These are phyloP conservation scores for Sinonovacula constricta DNA, from an alignment of 1,140 invertebrate species.

Conservation along the genomic window DNA sequence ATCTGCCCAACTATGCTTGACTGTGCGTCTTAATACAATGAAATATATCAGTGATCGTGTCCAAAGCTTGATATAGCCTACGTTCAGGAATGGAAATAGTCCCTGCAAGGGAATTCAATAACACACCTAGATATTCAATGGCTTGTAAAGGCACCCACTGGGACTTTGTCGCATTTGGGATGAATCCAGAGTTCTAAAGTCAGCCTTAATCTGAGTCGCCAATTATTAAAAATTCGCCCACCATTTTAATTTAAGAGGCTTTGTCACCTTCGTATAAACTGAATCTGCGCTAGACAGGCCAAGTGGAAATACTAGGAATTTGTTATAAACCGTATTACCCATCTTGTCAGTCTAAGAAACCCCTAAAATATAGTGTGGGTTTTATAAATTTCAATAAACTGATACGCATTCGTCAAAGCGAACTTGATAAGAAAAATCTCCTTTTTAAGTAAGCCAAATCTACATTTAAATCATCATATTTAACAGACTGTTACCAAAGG, in stretches of 20 bases:
- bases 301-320: constrained; percentile 29
- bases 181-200: no score
- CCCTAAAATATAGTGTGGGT: constrained; percentile 41
- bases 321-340: background rate
- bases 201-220: no score
- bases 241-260: constrained; percentile 30
- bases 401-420: constrained; percentile 42
- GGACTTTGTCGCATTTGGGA: no score
- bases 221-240: no score
- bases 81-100: no score
- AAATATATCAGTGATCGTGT: no score
- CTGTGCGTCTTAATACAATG: no score
- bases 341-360: constrained; percentile 28
- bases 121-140: no score
- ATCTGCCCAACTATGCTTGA: no score
- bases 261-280: constrained; percentile 15
- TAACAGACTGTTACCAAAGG: background rate
- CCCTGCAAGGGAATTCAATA: no score
- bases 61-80: no score
- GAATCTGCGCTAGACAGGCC: constrained; percentile 7
- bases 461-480: constrained; percentile 13
- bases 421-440: constrained; percentile 16
- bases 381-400: constrained; percentile 36
- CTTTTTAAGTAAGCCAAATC: constrained; percentile 7
- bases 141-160: no score